These are phyloP conservation scores for Peromyscus aztecus DNA, from an alignment of 2,797 vertebrate species.

Conservation along the genomic window DNA sequence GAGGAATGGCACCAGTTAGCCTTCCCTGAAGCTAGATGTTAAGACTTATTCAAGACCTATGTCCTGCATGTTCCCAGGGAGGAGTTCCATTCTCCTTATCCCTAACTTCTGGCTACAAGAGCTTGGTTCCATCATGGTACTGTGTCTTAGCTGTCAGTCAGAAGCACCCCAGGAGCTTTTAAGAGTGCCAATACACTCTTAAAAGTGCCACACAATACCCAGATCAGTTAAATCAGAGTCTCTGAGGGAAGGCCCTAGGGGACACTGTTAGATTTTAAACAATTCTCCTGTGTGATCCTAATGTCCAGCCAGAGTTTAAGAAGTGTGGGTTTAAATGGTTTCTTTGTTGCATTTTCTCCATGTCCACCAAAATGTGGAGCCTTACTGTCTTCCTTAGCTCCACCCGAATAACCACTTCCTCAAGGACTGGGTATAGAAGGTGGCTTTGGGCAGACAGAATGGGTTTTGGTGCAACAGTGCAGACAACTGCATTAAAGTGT, in stretches of 20 bases:
- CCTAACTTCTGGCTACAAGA: not conserved
- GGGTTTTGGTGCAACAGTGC: not conserved
- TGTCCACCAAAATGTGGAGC: not conserved
- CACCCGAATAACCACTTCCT: conserved; percentile 31
- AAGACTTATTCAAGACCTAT: conserved; percentile 44
- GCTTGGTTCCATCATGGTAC: not conserved
- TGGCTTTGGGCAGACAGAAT: not conserved
- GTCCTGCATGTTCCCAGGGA: not conserved
- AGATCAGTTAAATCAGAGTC: conserved; percentile 36
- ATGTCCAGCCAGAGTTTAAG: not conserved
- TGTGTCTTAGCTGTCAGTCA: conserved; percentile 6
- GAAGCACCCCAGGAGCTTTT: conserved; percentile 50
- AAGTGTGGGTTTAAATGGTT: not conserved
- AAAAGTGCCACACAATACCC: not conserved
- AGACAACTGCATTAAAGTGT: conserved; percentile 40
- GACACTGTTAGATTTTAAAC: conserved; percentile 13
- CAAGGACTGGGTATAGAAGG: not conserved
- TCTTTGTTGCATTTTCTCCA: not conserved
- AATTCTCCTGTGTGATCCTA: conserved; percentile 16
- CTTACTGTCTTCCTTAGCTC: not conserved
- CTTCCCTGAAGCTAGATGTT: not conserved
- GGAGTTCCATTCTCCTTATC: not conserved
- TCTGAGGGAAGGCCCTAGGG: not conserved
- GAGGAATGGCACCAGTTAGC: not conserved
- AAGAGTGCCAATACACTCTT: not conserved